These are phyloP conservation scores for Psix sp. DNA, from an alignment of 1,140 invertebrate species.

Conservation along the genomic window DNA sequence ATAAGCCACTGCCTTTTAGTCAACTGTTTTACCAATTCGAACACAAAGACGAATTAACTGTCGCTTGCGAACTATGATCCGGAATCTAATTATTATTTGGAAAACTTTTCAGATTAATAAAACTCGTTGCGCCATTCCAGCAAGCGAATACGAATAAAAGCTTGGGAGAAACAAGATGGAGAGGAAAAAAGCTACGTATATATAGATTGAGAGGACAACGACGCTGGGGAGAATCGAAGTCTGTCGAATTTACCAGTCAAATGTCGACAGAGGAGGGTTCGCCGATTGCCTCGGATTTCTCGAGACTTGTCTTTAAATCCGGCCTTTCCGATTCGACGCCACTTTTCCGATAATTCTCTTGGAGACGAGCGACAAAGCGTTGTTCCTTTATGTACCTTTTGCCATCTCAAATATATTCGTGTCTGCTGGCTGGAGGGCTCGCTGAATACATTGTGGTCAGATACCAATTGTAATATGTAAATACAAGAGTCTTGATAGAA, in stretches of 20 bases:
- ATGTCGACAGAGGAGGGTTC: constrained; percentile 61
- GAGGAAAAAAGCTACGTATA: constrained; percentile 7
- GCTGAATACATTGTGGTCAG: constrained; percentile 51
- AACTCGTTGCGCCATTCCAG: constrained; percentile 61
- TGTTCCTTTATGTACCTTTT: constrained; percentile 55
- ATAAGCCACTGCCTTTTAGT: constrained; percentile 21
- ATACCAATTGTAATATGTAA: constrained; percentile 36
- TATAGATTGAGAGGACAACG: constrained; percentile 8
- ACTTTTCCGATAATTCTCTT: constrained; percentile 62
- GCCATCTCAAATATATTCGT: constrained; percentile 56
- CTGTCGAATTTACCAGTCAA: constrained; percentile 70
- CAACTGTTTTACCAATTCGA: constrained; percentile 14
- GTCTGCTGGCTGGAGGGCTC: constrained; percentile 24
- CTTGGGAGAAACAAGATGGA: constrained; percentile 22
- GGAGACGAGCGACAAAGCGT: constrained; percentile 10
- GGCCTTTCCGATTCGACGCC: constrained; percentile 36
- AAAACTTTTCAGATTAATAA: constrained; percentile 75
- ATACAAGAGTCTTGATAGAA: too few species aligned
- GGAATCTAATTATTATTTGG: constrained; percentile 74
- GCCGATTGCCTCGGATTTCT: constrained; percentile 50
- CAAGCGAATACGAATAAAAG: constrained; percentile 63
- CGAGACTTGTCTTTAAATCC: constrained; percentile 55
- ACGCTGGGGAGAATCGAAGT: constrained; percentile 14
- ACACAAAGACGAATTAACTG: constrained; percentile 27
- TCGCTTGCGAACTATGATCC: constrained; percentile 13